Evolutionary conservation across 2,113 vertebrate genomes (phyloP).

Genomic region (Cyrtonyx montezumae): DNA sequence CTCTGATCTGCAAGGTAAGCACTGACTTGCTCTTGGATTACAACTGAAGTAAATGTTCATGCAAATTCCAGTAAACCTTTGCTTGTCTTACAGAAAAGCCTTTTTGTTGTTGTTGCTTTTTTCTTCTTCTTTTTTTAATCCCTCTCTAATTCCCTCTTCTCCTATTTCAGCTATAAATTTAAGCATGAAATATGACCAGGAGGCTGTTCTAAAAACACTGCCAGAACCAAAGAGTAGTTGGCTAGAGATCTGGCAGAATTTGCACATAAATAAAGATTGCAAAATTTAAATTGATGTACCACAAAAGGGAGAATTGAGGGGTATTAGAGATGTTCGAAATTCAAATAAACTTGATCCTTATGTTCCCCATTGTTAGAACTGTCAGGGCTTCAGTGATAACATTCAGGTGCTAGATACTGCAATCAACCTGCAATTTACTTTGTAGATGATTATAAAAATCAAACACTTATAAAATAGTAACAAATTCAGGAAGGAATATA

Average conservation of each 20-base stretch:
- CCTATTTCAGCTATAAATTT: conserved; percentile 31
- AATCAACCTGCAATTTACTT: not conserved
- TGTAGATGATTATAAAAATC: not conserved
- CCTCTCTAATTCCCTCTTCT: not conserved
- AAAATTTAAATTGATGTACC: not conserved
- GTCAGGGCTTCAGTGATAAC: not conserved
- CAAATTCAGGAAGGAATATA: not conserved
- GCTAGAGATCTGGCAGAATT: conserved; percentile 25
- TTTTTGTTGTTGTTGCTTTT: not conserved
- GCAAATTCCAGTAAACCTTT: not conserved
- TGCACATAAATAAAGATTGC: not conserved
- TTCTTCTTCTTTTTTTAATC: not conserved
- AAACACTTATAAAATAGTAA: not conserved
- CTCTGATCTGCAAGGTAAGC: conserved; percentile 94
- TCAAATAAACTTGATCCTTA: not conserved
- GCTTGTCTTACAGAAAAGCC: not conserved
- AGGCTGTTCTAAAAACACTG: conserved; percentile 31
- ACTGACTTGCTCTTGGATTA: not conserved
- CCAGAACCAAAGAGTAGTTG: conserved; percentile 38
- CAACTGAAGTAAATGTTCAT: not conserved
- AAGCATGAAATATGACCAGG: not conserved
- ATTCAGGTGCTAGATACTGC: not conserved
- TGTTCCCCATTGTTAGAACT: not conserved
- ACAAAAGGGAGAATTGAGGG: not conserved
- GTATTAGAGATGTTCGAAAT: not conserved